A percentile compares a stretch with the other conserved stretches of the same genome.
phyloP scores from a whole-genome alignment of 2,888 invertebrate species.

The Pilophorus perplexus region DNA sequence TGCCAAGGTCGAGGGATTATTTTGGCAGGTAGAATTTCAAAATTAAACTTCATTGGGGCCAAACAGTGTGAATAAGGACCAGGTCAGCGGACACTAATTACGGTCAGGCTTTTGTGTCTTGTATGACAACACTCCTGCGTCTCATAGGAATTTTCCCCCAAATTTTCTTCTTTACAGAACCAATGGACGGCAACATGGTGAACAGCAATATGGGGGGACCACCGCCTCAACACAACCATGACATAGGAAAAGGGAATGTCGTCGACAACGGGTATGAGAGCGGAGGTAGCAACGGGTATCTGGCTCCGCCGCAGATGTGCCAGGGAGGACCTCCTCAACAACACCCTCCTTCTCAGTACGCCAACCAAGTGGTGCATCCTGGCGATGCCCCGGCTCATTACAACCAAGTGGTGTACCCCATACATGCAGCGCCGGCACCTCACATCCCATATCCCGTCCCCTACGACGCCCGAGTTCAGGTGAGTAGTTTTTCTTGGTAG shows the following conservation, averaged over 20 bases:
- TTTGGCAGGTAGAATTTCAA: too few species aligned
- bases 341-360: slow-evolving; percentile 10
- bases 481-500: too few species aligned
- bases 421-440: slow-evolving; percentile 25
- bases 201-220: not conserved
- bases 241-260: not conserved
- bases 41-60: too few species aligned
- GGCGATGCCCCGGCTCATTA: slow-evolving; percentile 27
- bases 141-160: too few species aligned
- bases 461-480: slow-evolving; percentile 34
- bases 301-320: slow-evolving; percentile 25
- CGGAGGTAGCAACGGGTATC: slow-evolving; percentile 13
- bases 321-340: slow-evolving; percentile 5
- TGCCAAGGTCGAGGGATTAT: too few species aligned
- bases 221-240: slow-evolving; percentile 3
- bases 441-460: slow-evolving; percentile 29
- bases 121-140: too few species aligned
- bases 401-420: slow-evolving; percentile 35
- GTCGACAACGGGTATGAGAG: slow-evolving; percentile 25
- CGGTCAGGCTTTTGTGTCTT: too few species aligned
- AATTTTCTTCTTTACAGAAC: slow-evolving; percentile 13
- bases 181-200: slow-evolving; percentile 12
- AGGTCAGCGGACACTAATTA: too few species aligned
- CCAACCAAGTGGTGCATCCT: slow-evolving; percentile 2
- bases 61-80: too few species aligned